phyloP scores from a whole-genome alignment of 2,797 vertebrate species.

The Brotula barbata region DNA sequence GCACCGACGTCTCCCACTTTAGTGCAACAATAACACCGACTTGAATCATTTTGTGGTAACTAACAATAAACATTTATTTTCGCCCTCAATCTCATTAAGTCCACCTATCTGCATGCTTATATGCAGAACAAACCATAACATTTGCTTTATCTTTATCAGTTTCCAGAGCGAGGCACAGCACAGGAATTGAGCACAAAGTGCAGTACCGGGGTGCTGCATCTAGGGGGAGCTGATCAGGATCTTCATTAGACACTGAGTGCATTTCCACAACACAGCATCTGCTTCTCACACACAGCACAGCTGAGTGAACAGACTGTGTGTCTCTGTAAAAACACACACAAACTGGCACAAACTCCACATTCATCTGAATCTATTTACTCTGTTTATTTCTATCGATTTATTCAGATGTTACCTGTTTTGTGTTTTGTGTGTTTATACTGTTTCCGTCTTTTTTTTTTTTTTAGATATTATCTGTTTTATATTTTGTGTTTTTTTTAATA shows the following conservation, averaged over 20 bases:
- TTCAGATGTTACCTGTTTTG: no score
- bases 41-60: conserved; percentile 61
- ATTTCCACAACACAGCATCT: conserved; percentile 36
- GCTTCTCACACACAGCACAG: conserved; percentile 33
- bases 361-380: no score
- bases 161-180: conserved; percentile 33
- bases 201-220: conserved; percentile 65
- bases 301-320: conserved; percentile 9
- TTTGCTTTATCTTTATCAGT: conserved; percentile 21
- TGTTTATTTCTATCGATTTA: no score
- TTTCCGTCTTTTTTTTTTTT: no score
- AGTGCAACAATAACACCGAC: conserved; percentile 53
- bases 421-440: no score
- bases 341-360: no score
- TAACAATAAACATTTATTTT: conserved; percentile 52
- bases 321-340: conserved; percentile 5
- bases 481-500: no score
- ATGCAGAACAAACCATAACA: conserved; percentile 31
- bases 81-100: conserved; percentile 40
- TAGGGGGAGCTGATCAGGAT: conserved; percentile 79
- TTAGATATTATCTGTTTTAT: no score
- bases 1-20: conserved; percentile 45
- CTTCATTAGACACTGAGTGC: conserved; percentile 58
- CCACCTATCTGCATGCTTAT: conserved; percentile 39
- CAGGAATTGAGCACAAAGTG: conserved; percentile 44